Conservation (phyloP, 2,113 vertebrate species). For the Cochlearius cochlearius region DNA sequence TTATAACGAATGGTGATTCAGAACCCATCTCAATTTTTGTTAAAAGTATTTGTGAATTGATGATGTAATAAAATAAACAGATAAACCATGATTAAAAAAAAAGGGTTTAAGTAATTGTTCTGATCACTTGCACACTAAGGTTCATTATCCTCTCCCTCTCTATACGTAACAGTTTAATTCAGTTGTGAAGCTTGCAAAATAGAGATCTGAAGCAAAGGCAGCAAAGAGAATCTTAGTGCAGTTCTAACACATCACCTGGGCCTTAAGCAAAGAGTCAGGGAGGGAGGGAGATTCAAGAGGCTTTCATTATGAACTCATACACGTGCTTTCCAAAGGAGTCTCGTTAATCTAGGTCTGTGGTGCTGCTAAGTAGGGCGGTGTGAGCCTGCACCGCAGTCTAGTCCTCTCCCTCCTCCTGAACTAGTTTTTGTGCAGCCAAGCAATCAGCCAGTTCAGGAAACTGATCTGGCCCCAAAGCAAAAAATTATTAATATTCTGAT, state of each 20-base stretch:
- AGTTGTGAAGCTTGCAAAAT: neutral
- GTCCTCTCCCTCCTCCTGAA: neutral
- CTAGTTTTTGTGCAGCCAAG: neutral
- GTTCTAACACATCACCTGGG: neutral
- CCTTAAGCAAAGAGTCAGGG: neutral
- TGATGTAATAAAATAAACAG: conserved; percentile 21
- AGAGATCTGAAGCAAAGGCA: neutral
- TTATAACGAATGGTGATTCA: neutral
- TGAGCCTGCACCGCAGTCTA: neutral
- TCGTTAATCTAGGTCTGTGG: rapidly evolving
- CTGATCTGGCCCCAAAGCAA: neutral
- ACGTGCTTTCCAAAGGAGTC: neutral
- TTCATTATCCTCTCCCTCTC: neutral
- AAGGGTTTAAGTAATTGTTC: neutral
- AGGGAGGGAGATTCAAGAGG: neutral
- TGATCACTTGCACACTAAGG: neutral
- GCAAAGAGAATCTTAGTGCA: neutral
- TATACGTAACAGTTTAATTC: neutral
- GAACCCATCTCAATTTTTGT: neutral
- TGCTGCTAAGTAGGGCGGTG: neutral
- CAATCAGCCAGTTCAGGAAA: neutral
- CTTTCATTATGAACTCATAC: neutral
- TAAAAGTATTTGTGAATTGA: neutral
- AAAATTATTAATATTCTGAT: neutral
- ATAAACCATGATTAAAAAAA: neutral